Conservation (phyloP, 2,888 invertebrate genomes). For the Nasonovia ribisnigri region DNA sequence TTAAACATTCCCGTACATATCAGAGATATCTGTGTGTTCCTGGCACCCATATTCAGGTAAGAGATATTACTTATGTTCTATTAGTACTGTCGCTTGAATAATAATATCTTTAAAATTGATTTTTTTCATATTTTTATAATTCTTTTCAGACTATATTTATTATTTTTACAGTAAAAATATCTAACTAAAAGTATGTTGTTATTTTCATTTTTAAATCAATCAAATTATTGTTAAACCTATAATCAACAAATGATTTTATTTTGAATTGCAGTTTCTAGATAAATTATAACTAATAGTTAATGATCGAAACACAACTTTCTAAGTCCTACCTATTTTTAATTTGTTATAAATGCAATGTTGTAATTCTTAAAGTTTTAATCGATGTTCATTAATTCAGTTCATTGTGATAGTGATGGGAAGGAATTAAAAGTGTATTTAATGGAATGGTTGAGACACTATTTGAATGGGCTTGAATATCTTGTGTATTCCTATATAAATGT, state of each 20-base stretch:
- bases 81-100: background rate
- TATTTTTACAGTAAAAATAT: background rate
- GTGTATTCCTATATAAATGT: background rate
- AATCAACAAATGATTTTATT: background rate
- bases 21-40: constrained; percentile 97
- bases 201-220: background rate
- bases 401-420: background rate
- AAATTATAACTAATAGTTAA: background rate
- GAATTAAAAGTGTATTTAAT: background rate
- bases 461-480: background rate
- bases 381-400: too few species aligned
- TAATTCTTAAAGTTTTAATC: background rate
- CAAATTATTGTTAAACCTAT: background rate
- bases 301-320: background rate
- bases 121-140: background rate
- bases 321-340: background rate
- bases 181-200: constrained; percentile 36
- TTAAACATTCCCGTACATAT: constrained; percentile 98
- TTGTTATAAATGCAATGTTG: background rate
- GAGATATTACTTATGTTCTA: background rate
- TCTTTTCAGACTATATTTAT: constrained; percentile 27
- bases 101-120: background rate
- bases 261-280: background rate
- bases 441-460: background rate
- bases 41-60: constrained; percentile 96